These are phyloP conservation scores for Malacosoma neustria DNA, from an alignment of 2,888 invertebrate genomes.

Conservation along the genomic window DNA sequence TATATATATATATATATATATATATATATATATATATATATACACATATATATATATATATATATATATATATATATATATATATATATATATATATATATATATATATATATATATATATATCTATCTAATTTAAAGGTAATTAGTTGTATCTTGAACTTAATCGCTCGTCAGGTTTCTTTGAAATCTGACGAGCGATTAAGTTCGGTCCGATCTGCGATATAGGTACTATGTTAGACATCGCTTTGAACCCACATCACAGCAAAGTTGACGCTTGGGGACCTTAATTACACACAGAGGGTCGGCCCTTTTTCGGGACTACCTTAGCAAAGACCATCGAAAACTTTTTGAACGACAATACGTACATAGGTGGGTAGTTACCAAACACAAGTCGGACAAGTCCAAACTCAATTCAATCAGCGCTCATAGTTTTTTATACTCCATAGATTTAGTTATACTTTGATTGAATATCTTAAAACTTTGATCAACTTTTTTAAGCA, in stretches of 20 bases:
- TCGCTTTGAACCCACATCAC: conserved; percentile 51
- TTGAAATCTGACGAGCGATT: conserved; percentile 14
- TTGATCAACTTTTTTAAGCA: no score
- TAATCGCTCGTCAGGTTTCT: no score
- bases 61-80: no score
- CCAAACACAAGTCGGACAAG: neutral
- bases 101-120: no score
- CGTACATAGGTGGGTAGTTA: neutral
- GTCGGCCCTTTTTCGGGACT: conserved; percentile 35
- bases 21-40: no score
- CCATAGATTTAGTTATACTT: no score
- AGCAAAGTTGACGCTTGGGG: conserved; percentile 48
- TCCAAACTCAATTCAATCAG: neutral
- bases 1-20: no score
- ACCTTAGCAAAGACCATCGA: conserved; percentile 35
- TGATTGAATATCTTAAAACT: no score
- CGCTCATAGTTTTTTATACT: neutral
- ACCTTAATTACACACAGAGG: conserved; percentile 52
- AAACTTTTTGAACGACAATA: conserved; percentile 25
- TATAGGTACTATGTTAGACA: conserved; percentile 8
- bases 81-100: no score
- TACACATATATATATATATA: no score
- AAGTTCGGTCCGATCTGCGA: conserved; percentile 10
- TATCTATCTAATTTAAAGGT: no score
- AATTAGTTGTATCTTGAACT: no score